Base-by-base conservation (phyloP, 2,888 invertebrate genomes). In the Antitype chi region DNA sequence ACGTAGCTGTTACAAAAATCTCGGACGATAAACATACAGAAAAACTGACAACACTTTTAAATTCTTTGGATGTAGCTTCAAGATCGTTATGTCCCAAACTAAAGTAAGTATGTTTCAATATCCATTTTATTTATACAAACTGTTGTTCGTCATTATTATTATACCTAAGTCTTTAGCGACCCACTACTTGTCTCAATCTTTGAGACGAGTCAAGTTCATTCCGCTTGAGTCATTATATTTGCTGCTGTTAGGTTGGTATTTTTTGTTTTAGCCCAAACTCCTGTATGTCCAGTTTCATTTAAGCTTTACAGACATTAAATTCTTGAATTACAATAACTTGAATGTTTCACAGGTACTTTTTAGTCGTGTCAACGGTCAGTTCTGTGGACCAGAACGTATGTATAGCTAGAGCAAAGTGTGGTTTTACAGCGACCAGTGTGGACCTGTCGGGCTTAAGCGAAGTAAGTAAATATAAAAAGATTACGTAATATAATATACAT, bases 21-120 rank as follows among this genome's bases (percentile, higher is more conserved):
- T 23, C 32, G 2, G n/a, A 57, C 17, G 25, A 78, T 52, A 47
- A 59, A 59, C 49, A 62, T 9, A 49, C 13, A 8, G 43, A 20
- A 25, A 17, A 64, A 43, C 15, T 78, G 32, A 25, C 32, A 3
- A 52, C 20, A 11, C 9, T 63, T n/a, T 13, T 78, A 5, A 49
- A 64, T 32, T 52, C 57, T 8, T 57, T 78, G 59, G 77, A 78
- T 70, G n/a, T n/a, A 32, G 63, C 52, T 25, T 78, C 77, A 64
- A 69, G 70, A 64, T 52, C n/a, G 20, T 43, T 78, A 25, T 78
- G 69, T 43, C 63, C 63, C 59, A 43, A 70, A 17, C 57, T 78
- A 5, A 69, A 69, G 77, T 78, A 5, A 64, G 78, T 70, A 59
- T 43, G 11, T 25, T 47, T 43, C 7, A 25, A 43, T 20, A 25